phyloP scores from a whole-genome alignment of 1,140 invertebrate genomes.

The Anagrus nilaparvatae region DNA sequence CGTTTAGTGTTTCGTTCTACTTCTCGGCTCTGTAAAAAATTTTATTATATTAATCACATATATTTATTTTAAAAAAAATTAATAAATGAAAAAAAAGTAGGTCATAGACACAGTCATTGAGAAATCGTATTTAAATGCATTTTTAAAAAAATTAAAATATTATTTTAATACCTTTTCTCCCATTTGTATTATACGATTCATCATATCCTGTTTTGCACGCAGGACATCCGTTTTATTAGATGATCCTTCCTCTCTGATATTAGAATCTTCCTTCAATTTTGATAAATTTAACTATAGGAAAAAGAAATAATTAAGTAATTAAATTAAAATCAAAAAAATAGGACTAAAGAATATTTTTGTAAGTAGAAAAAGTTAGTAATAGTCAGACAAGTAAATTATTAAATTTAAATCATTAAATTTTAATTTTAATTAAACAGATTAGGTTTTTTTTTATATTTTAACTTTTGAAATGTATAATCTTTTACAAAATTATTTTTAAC shows the following conservation, averaged over 20 bases:
- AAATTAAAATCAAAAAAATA: not conserved
- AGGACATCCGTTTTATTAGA: constrained; percentile 34
- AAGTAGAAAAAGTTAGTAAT: no score
- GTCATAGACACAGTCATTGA: not conserved
- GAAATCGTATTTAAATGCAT: constrained; percentile 3
- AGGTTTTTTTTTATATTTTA: no score
- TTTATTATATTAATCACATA: not conserved
- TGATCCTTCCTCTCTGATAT: constrained; percentile 28
- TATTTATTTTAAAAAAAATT: constrained; percentile 1
- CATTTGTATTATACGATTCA: constrained; percentile 39
- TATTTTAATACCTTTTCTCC: constrained; percentile 34
- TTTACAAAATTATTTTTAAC: no score
- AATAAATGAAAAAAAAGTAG: not conserved
- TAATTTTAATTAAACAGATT: no score
- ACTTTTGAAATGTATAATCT: no score
- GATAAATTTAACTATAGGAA: constrained; percentile 4
- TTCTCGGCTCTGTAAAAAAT: constrained; percentile 26
- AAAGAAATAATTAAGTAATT: not conserved
- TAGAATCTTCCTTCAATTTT: constrained; percentile 18
- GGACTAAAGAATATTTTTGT: no score
- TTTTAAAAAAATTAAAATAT: not conserved
- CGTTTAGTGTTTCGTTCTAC: constrained; percentile 33
- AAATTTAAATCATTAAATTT: no score
- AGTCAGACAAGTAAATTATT: no score
- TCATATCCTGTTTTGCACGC: constrained; percentile 38